Evolutionary conservation across 2,888 invertebrate species (phyloP).

Genomic region (Mesorhabditis belari): DNA sequence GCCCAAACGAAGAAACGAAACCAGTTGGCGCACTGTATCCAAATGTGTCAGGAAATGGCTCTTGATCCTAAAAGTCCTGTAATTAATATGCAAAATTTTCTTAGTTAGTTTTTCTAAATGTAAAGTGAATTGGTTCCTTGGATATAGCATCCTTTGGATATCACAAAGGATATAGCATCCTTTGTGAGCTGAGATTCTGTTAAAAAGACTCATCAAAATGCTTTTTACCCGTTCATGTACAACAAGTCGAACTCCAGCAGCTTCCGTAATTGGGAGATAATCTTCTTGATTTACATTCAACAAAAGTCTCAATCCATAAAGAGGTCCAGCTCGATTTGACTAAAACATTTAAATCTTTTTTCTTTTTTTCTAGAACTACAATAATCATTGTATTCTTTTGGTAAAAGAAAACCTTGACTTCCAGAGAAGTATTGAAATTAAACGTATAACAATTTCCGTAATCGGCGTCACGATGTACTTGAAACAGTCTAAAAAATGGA

Average conservation of each 20-base stretch:
- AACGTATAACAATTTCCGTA: constrained; percentile 53
- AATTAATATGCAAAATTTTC: too few species aligned
- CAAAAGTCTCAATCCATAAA: constrained; percentile 46
- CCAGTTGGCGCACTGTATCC: constrained; percentile 53
- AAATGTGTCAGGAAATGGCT: constrained; percentile 52
- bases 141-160: too few species aligned
- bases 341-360: neutral
- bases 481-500: constrained; percentile 44
- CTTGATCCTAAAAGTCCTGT: constrained; percentile 35
- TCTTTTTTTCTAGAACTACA: neutral
- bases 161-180: too few species aligned
- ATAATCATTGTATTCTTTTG: neutral
- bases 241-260: constrained; percentile 46
- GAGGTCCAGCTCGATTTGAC: constrained; percentile 47
- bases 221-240: constrained; percentile 37
- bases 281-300: constrained; percentile 52
- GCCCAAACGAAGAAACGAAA: constrained; percentile 52
- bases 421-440: constrained; percentile 51
- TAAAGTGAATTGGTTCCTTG: too few species aligned
- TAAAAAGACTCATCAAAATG: too few species aligned
- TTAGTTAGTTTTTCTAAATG: neutral
- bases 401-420: constrained; percentile 35
- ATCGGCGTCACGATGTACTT: constrained; percentile 52
- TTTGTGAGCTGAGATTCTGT: too few species aligned
- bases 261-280: constrained; percentile 52